Evolutionary conservation across 1,140 invertebrate species (phyloP), one percentile per base, ranked within the genome.

Genomic region (Hylyphantes graminicola): DNA sequence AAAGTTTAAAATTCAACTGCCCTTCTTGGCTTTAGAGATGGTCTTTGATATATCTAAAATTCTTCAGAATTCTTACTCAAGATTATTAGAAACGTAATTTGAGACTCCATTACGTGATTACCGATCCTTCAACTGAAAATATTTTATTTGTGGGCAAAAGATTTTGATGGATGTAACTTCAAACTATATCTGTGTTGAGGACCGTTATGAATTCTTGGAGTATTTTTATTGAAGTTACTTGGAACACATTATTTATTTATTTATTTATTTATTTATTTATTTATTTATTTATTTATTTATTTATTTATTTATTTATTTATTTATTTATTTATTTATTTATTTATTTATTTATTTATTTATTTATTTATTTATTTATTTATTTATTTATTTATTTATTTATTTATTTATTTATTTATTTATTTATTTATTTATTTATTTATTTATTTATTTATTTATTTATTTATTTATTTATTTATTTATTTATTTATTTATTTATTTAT

Each of bases 71-170:
- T 57, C 19, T 12, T 74, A 74, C 72, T 74, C 17, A 74, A 57
- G 72, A 59, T 57, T 74, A 74, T 74, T 74, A 13, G 12, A 13
- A 12, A 59, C 7, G 53, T n/a, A 57, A 74, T 74, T 74, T 74
- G 72, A 74, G 54, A 35, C 53, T 74, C 72, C 53, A 74, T 74
- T 74, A 74, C 53, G 54, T 57, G 72, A 74, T 74, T 74, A 74
- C 21, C 13, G 54, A 74, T 57, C 53, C 35, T 74, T 74, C 72
- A 70, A 17, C 72, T 57, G 13, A n/a, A 74, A 5, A 57, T 57
- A 74, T 74, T 74, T 57, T 74, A 35, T 35, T 35, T 35, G 35
- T 35, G 35, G 35, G 35, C 35, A 35, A 35, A 35, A 35, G 35
- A 35, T 2, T 35, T 35, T 35, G 35, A 35, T 13, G 17, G 35